Base-by-base conservation (phyloP, 2,113 vertebrate genomes). In the Vidua chalybeata region DNA sequence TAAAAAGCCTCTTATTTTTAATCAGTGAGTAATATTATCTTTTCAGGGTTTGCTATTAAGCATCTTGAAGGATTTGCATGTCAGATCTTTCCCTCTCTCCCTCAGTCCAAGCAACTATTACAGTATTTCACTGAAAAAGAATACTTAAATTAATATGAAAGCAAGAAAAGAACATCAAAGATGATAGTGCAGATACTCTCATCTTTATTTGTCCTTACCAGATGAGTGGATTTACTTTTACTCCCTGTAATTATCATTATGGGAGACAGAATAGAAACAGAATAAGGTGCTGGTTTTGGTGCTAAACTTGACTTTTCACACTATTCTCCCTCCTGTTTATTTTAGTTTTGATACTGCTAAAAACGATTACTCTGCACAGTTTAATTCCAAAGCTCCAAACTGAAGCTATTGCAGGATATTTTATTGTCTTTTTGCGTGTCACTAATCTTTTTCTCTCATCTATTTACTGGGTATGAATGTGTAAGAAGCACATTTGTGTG, bases 401-500 rank as follows among this genome's bases (percentile, higher is more conserved):
- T 35, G 84, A 97, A 95, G 39, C 4, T 16, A 63, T 87, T 82
- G 49, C 46, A 79, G 46, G 63, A 78, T 76, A 66, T 76, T 88
- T 88, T 83, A 61, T 87, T 93, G 55, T 73, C 45, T 87, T 86
- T 94, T 92, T 85, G 78, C 56, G 66, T 95, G 95, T 94, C 7
- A 43, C 87, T 94, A 96, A 90, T 93, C 75, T 89, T 90, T 87
- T 67, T 58, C 63, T 89, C 49, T 93, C 51, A 80, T 85, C 75
- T 95, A 1, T 87, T 92, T 97, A 87, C 80, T 91, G 87, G 46
- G 46, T 93, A 78, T 80, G 86, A 95, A 93, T 90, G 41, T 89
- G 84, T 61, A 82, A 94, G 81, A 89, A 87, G 73, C 49, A 81
- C 54, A 90, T 87, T 95, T 75, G 31, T 3, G 33, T 84, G 48